Evolutionary conservation across 2,113 vertebrate genomes (phyloP), one percentile per base, ranked within the genome.

Genomic region (Sorex araneus): DNA sequence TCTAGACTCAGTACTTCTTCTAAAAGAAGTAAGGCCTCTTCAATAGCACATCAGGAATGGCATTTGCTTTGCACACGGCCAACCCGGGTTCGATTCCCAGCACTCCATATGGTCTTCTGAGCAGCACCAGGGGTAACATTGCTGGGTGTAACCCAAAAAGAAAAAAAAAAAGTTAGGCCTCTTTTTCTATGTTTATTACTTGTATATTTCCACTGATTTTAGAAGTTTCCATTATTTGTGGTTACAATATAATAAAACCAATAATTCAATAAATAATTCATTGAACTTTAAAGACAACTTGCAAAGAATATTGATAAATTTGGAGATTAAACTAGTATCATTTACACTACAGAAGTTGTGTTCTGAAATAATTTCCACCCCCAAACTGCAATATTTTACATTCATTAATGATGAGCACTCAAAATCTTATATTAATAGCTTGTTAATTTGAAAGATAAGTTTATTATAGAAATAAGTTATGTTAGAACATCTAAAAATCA

Each of bases 371-470:
- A 87, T 70, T 79, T 91, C 43, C 36, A 90, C 27, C 83, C 40
- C 86, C 82, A 86, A 93, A 45, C 3, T 80, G 9, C 50, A 43
- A 40, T 64, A 74, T 63, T 45, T 90, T 45, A 92, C 6, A 86
- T 54, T 67, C 34, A 77, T 75, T 89, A 82, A 89, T 84, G 30
- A 85, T 40, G 45, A 80, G 27, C 82, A 70, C n/a, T 74, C 25
- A 40, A 86, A 54, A 13, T 25, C 43, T 93, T 30, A 23, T 21
- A 82, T 93, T 54, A 93, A 25, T 34, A 80, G 8, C 30, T 87
- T 66, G 71, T 76, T 90, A 87, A 74, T 74, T 67, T 92, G 89
- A 92, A 87, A 79, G 11, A 67, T 75, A 84, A 86, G 76, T 40
- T 73, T 47, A 87, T 54, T 69, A 57, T 40, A 80, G 69, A 8